Conservation (phyloP, 2,113 vertebrate species). For the Sprattus sprattus region DNA sequence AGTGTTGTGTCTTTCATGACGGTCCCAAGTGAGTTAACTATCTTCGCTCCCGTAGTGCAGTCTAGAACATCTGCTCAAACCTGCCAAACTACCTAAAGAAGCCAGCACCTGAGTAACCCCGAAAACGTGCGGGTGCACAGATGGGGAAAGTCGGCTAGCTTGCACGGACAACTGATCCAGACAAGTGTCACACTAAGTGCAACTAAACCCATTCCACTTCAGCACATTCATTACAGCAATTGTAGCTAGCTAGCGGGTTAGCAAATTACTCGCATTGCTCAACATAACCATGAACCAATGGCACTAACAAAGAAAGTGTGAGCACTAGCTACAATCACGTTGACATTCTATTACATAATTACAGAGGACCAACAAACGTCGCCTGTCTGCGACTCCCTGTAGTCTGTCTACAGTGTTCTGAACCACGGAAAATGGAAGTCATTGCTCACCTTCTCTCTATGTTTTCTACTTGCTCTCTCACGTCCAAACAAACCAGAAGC, state of each 20-base stretch:
- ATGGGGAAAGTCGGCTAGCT: not conserved
- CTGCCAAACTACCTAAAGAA: not conserved
- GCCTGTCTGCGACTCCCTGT: not conserved
- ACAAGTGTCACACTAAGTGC: not conserved
- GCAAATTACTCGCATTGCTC: not conserved
- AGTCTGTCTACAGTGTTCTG: not conserved
- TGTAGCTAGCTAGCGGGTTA: conserved; percentile 15
- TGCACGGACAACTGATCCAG: not conserved
- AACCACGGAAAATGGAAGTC: conserved; percentile 28
- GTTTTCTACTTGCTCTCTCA: conserved; percentile 29
- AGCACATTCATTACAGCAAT: not conserved
- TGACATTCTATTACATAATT: conserved; percentile 13
- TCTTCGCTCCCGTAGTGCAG: not conserved
- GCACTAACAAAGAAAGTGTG: conserved; percentile 10
- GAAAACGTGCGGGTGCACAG: not conserved
- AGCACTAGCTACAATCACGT: not conserved
- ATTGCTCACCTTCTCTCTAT: conserved; percentile 44
- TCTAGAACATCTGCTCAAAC: not conserved
- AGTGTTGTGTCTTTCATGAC: conserved; percentile 8
- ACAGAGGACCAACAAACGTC: conserved; percentile 9
- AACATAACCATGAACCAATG: not conserved
- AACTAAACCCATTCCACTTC: not conserved
- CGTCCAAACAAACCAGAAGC: conserved; percentile 33
- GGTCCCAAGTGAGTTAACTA: conserved; percentile 8
- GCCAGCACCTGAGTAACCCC: not conserved